Conservation (phyloP, 2,797 vertebrate species). For the Liparis tanakae region DNA sequence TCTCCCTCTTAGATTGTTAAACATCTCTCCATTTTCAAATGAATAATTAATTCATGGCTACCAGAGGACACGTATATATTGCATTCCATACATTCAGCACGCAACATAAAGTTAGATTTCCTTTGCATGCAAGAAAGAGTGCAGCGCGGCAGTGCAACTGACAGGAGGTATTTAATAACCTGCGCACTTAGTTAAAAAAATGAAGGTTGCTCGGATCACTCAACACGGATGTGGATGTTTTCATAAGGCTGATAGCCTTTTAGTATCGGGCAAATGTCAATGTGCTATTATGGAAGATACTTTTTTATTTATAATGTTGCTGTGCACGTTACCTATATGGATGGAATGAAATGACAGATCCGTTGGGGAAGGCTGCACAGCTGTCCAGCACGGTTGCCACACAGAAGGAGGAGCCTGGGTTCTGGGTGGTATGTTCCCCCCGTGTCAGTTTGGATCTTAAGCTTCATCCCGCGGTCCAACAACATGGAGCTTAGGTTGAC, state of each 20-base stretch:
- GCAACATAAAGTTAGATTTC: slow-evolving; percentile 31
- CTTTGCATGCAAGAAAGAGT: slow-evolving; percentile 13
- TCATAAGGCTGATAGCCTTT: neutral
- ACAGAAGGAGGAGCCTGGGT: too few species aligned
- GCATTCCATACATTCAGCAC: slow-evolving; percentile 41
- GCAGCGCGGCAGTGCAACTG: neutral
- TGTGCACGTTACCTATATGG: neutral
- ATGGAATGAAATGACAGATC: neutral
- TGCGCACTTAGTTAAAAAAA: neutral
- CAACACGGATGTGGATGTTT: neutral
- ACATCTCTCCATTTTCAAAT: slow-evolving; percentile 55
- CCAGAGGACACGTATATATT: slow-evolving; percentile 46
- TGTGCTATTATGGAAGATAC: neutral
- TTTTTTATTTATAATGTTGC: neutral
- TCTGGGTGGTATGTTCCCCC: too few species aligned
- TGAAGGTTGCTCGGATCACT: neutral
- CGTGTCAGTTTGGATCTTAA: too few species aligned
- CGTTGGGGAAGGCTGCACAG: too few species aligned
- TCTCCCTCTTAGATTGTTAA: slow-evolving; percentile 55
- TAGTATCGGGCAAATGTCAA: neutral
- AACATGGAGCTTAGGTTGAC: too few species aligned
- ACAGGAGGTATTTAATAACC: slow-evolving; percentile 30
- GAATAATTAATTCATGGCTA: slow-evolving; percentile 60
- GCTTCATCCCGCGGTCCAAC: too few species aligned
- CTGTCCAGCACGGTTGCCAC: too few species aligned